Percentiles rank a stretch among this genome's conserved stretches.
Evolutionary conservation across 2,797 vertebrate genomes (phyloP).

Genomic region (Chaetophractus vellerosus): DNA sequence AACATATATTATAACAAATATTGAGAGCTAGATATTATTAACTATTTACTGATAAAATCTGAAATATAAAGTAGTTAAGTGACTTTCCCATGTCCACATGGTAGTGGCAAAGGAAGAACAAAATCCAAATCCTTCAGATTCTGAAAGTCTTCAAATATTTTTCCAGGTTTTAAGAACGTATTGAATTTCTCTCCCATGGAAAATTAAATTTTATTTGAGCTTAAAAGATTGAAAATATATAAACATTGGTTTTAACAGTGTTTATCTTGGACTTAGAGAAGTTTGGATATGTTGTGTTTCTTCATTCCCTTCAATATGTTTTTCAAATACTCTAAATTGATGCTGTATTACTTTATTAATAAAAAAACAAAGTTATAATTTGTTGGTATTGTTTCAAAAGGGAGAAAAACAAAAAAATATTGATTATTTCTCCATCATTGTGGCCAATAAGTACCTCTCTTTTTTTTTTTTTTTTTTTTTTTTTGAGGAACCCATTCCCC

Average conservation of each 20-base stretch:
- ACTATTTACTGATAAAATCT: not conserved
- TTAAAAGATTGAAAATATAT: not conserved
- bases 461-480: too few relatives aligned
- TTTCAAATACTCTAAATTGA: not conserved
- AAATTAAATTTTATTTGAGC: not conserved
- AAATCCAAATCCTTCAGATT: not conserved
- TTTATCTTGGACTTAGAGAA: not conserved
- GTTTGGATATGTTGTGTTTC: not conserved
- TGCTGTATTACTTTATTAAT: not conserved
- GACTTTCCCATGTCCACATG: not conserved
- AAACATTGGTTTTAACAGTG: not conserved
- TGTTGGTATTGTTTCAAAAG: not conserved
- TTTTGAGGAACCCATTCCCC: too few relatives aligned
- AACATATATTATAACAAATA: not conserved
- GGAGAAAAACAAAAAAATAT: not conserved
- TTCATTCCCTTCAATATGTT: not conserved
- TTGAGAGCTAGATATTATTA: not conserved
- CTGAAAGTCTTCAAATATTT: not conserved
- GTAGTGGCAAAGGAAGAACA: not conserved
- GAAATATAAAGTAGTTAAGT: not conserved
- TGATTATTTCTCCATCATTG: not conserved
- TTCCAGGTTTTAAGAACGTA: not conserved
- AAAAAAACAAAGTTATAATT: not conserved
- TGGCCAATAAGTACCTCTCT: not conserved
- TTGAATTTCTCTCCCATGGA: not conserved